Evolutionary conservation across 2,113 vertebrate species (phyloP).

Genomic region (Mionectes macconnelli): DNA sequence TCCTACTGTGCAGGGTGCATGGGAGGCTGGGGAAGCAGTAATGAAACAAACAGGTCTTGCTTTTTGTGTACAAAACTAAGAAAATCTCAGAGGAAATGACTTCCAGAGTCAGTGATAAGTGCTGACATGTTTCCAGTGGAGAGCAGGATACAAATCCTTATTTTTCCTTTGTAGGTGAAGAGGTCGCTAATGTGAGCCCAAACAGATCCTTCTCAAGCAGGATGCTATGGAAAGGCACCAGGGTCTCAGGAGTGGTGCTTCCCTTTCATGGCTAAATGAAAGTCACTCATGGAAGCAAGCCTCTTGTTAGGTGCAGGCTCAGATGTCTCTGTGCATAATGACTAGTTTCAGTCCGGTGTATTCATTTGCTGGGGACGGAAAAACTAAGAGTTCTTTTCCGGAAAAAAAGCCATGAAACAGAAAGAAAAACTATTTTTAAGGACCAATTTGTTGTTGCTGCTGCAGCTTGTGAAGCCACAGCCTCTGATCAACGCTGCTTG

Average conservation of each 20-base stretch:
- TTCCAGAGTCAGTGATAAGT: constrained; percentile 27
- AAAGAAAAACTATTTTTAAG: constrained; percentile 14
- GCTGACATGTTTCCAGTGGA: constrained; percentile 3
- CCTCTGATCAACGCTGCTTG: constrained; percentile 6
- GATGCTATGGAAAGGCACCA: not conserved
- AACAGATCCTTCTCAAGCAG: not conserved
- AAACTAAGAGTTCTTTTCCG: not conserved
- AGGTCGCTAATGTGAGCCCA: not conserved
- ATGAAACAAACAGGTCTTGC: not conserved
- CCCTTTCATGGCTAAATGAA: constrained; percentile 17
- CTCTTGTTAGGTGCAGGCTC: not conserved
- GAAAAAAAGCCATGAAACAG: not conserved
- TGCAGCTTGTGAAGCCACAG: not conserved
- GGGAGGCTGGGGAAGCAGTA: not conserved
- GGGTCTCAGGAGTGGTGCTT: not conserved
- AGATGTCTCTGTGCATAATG: not conserved
- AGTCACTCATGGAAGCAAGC: not conserved
- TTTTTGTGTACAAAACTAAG: constrained; percentile 22
- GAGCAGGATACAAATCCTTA: constrained; percentile 5
- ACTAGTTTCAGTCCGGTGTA: not conserved
- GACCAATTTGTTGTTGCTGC: constrained; percentile 26
- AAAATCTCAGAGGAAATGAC: constrained; percentile 45
- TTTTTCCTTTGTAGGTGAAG: constrained; percentile 12
- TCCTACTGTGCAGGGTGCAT: not conserved
- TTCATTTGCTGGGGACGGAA: not conserved